Conservation (phyloP, 2,888 invertebrate genomes). For the Hyposoter dolosus region DNA sequence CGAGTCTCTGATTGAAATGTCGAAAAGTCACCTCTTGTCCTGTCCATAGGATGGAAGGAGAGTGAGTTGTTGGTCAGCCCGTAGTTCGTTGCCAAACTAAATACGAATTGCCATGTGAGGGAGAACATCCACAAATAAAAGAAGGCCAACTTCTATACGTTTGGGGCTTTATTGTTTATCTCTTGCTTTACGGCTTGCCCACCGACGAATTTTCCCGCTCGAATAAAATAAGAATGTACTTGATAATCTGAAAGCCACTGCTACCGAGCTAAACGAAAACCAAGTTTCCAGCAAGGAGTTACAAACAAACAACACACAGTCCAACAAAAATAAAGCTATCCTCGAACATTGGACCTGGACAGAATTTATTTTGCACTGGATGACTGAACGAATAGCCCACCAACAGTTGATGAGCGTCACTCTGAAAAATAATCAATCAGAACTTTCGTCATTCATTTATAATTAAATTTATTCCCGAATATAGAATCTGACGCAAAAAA, state of each 20-base stretch:
- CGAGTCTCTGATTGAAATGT: slow-evolving; percentile 84
- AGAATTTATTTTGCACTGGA: background rate
- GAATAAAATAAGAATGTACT: slow-evolving; percentile 53
- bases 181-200: slow-evolving; percentile 15
- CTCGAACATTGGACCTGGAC: background rate
- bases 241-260: slow-evolving; percentile 14
- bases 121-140: slow-evolving; percentile 80
- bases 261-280: slow-evolving; percentile 23
- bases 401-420: background rate
- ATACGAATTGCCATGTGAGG: slow-evolving; percentile 84
- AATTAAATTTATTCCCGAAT: background rate
- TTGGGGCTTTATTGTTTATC: slow-evolving; percentile 48
- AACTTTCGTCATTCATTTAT: background rate
- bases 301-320: slow-evolving; percentile 37
- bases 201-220: slow-evolving; percentile 48
- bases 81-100: slow-evolving; percentile 72
- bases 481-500: background rate
- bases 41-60: slow-evolving; percentile 39
- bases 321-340: background rate
- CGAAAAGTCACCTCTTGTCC: slow-evolving; percentile 81
- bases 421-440: background rate
- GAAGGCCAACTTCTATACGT: slow-evolving; percentile 78
- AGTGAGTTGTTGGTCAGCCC: slow-evolving; percentile 27
- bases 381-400: background rate
- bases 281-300: slow-evolving; percentile 58